These are phyloP conservation scores for Acanthosoma haemorrhoidale DNA, from an alignment of 2,888 invertebrate genomes.

Conservation along the genomic window DNA sequence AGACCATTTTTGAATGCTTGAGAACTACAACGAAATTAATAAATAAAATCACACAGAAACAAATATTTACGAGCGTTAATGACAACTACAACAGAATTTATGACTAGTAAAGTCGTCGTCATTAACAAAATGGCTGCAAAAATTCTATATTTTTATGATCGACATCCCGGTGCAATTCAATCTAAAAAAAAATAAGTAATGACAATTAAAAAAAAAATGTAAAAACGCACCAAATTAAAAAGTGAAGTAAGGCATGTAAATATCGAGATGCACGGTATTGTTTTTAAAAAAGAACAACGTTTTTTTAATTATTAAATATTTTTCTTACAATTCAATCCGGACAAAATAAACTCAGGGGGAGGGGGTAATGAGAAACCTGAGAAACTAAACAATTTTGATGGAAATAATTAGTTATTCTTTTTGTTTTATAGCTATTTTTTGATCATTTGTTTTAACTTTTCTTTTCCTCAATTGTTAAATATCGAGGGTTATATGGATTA, in stretches of 20 bases:
- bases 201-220: background rate
- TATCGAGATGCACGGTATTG: too few relatives aligned
- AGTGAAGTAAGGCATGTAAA: too few relatives aligned
- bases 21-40: background rate
- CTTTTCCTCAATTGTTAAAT: too few relatives aligned
- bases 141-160: conserved; percentile 30
- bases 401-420: too few relatives aligned
- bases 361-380: too few relatives aligned
- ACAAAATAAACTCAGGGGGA: background rate
- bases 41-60: background rate
- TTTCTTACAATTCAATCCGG: background rate
- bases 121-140: conserved; percentile 31
- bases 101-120: conserved; percentile 23
- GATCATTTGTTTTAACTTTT: too few relatives aligned
- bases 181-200: background rate
- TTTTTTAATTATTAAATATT: background rate
- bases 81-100: conserved; percentile 9
- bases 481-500: too few relatives aligned
- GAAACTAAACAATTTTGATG: too few relatives aligned
- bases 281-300: background rate
- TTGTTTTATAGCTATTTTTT: too few relatives aligned
- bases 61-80: background rate
- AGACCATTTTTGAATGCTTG: background rate
- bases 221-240: background rate
- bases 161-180: conserved; percentile 11